Evolutionary conservation across 1,140 invertebrate species (phyloP).

Genomic region (Drosophila lini): DNA sequence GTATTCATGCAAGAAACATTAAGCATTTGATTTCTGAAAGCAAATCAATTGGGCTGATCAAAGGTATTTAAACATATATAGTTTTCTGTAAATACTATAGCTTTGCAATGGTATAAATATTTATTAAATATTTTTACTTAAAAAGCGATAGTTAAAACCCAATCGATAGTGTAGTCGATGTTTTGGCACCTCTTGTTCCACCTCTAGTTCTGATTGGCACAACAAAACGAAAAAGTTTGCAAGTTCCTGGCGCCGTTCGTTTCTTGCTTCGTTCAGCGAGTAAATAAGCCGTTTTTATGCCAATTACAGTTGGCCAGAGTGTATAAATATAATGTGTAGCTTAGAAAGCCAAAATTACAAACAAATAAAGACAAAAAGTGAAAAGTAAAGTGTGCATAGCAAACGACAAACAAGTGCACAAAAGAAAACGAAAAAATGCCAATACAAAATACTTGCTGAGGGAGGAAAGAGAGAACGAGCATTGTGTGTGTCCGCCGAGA

Average conservation of each 20-base stretch:
- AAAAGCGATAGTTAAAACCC: not conserved
- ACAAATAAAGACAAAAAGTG: not conserved
- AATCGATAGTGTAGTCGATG: conserved; percentile 2
- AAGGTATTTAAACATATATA: not conserved
- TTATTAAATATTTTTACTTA: not conserved
- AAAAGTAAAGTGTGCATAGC: conserved; percentile 14
- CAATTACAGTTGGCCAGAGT: not conserved
- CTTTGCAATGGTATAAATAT: not conserved
- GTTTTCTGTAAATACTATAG: not conserved
- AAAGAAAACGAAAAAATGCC: conserved; percentile 49
- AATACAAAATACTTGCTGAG: conserved; percentile 58
- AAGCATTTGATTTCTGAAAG: not conserved
- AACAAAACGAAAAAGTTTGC: conserved; percentile 70
- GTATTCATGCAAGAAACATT: not conserved
- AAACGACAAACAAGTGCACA: conserved; percentile 59
- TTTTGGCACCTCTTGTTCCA: not conserved
- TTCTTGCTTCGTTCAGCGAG: conserved; percentile 50
- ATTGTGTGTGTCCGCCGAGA: not conserved
- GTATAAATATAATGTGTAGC: not conserved
- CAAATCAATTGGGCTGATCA: not conserved
- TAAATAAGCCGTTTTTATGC: conserved; percentile 37
- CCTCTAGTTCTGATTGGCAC: conserved; percentile 36
- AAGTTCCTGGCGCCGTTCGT: conserved; percentile 49
- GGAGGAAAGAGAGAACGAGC: conserved; percentile 23
- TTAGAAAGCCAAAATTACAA: not conserved